phyloP scores from a whole-genome alignment of 2,113 vertebrate species.

The Varanus komodoensis region DNA sequence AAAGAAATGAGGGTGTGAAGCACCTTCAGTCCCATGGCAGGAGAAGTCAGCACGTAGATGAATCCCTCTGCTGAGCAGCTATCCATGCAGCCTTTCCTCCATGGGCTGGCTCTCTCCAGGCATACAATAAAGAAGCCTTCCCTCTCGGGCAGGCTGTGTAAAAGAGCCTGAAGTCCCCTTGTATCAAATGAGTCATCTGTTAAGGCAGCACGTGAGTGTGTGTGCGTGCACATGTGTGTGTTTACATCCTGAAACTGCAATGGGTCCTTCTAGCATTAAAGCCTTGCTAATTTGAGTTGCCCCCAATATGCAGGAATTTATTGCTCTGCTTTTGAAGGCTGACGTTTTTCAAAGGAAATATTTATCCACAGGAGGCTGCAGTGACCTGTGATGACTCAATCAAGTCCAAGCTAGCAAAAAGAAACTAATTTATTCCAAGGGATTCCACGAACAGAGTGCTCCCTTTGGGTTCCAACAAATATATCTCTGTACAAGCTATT shows the following conservation, averaged over 20 bases:
- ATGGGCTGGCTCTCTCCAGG: background rate
- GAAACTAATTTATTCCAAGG: constrained; percentile 56
- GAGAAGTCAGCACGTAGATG: background rate
- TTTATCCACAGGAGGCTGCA: constrained; percentile 56
- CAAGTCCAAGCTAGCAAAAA: constrained; percentile 54
- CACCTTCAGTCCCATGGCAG: background rate
- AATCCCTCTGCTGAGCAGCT: background rate
- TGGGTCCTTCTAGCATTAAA: constrained; percentile 3
- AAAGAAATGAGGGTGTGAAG: background rate
- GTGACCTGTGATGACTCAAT: constrained; percentile 70
- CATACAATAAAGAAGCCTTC: background rate
- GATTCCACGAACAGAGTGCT: constrained; percentile 61
- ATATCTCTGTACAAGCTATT: constrained; percentile 55
- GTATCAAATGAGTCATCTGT: background rate
- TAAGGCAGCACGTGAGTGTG: background rate
- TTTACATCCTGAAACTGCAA: background rate
- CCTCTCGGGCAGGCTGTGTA: background rate
- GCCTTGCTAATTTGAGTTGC: constrained; percentile 17
- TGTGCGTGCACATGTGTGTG: background rate
- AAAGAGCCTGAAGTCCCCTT: background rate
- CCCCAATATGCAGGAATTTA: constrained; percentile 39
- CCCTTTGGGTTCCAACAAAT: constrained; percentile 57
- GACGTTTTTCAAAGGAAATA: constrained; percentile 60
- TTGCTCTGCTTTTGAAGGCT: constrained; percentile 50
- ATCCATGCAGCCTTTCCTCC: background rate